Conservation (phyloP, 2,888 invertebrate species). For the Theretra japonica region DNA sequence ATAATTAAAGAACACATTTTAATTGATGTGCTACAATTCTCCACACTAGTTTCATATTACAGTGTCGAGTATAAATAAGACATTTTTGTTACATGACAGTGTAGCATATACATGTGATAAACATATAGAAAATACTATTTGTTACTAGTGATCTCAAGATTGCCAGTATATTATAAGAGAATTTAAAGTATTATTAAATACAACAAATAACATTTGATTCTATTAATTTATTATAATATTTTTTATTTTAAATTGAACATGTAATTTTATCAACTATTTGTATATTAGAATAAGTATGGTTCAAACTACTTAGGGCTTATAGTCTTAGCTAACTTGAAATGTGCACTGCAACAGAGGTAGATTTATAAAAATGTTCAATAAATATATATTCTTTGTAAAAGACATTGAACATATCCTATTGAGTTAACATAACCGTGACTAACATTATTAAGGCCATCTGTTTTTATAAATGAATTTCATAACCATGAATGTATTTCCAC, state of each 20-base stretch:
- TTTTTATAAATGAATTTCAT: not conserved
- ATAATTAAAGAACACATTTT: not conserved
- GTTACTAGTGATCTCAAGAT: too few relatives aligned
- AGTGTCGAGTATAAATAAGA: not conserved
- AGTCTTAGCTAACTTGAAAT: not conserved
- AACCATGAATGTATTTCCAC: not conserved
- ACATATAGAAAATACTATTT: too few relatives aligned
- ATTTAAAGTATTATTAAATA: too few relatives aligned
- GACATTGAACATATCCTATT: slow-evolving; percentile 13
- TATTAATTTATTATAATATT: too few relatives aligned
- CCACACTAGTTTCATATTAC: not conserved
- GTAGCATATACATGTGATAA: too few relatives aligned
- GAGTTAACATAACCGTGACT: slow-evolving; percentile 1
- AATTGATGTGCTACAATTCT: not conserved
- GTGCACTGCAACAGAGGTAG: not conserved
- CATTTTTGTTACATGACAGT: too few relatives aligned
- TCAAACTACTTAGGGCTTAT: too few relatives aligned
- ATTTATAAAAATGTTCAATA: not conserved
- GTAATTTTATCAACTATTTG: too few relatives aligned
- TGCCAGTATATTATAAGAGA: too few relatives aligned
- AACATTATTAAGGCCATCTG: slow-evolving; percentile 1
- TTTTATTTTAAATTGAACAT: too few relatives aligned
- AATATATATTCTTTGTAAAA: not conserved
- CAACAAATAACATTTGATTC: too few relatives aligned
- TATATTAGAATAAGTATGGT: too few relatives aligned